Evolutionary conservation across 2,797 vertebrate species (phyloP).

Genomic region (Okamejei kenojei): DNA sequence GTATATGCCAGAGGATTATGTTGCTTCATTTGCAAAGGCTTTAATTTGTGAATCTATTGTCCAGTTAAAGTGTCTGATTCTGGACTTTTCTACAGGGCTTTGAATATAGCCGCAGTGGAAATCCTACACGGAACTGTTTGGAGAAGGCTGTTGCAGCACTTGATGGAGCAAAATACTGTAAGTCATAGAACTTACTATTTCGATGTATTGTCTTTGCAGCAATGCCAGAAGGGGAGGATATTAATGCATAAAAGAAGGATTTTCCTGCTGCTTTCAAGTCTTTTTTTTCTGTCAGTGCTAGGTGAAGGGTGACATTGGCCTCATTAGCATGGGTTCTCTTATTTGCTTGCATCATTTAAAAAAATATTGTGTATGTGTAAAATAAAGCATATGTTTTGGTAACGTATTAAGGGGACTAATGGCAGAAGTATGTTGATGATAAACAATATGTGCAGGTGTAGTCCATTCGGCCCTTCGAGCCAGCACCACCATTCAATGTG

Average conservation of each 20-base stretch:
- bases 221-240: background rate
- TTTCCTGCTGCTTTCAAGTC: background rate
- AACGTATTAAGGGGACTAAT: too few species aligned
- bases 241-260: background rate
- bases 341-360: too few species aligned
- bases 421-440: too few species aligned
- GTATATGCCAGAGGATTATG: background rate
- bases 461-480: too few species aligned
- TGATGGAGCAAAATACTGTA: slow-evolving; percentile 85
- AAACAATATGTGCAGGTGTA: too few species aligned
- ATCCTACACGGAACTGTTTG: slow-evolving; percentile 81
- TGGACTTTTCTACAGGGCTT: slow-evolving; percentile 62
- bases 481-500: too few species aligned
- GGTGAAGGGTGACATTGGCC: too few species aligned
- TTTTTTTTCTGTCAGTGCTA: background rate
- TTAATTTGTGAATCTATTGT: slow-evolving; percentile 17
- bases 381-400: too few species aligned
- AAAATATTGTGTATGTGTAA: too few species aligned
- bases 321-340: too few species aligned
- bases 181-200: slow-evolving; percentile 45
- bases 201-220: background rate
- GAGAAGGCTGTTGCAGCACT: slow-evolving; percentile 77
- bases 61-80: slow-evolving; percentile 11
- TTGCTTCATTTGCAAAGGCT: slow-evolving; percentile 17
- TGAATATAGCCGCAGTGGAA: slow-evolving; percentile 85